Evolutionary conservation across 2,888 invertebrate species (phyloP), one percentile per base, ranked within the genome.

Genomic region (Argyresthia goedartella): DNA sequence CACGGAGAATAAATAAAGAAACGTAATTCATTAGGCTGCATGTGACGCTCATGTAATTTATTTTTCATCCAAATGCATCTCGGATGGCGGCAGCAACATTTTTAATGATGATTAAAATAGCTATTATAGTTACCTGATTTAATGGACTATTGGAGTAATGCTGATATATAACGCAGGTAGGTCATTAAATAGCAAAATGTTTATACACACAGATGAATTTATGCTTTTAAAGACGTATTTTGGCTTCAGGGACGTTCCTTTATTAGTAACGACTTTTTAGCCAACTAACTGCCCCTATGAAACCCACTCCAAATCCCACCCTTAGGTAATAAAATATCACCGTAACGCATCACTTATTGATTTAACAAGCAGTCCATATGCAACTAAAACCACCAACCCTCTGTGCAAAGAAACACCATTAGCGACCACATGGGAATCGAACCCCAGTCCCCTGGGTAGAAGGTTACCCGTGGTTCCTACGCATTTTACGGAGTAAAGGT

Each of bases 341-440:
- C 33, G 35, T 49, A 49, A 35, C 36, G 34, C 43, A 6, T 43
- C 60, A 59, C 64, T 72, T 71, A 74, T 73, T 71, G 70, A 77
- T 76, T 73, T 76, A 80, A 79, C 77, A 76, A 73, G 75, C 65
- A 67, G 57, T 71, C 74, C 85, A 84, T 79, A 76, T 85, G 84
- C 71, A 74, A 64, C 66, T 64, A 65, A 71, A 79, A 75, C 72
- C 66, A 65, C 62, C 60, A 63, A 71, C 81, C 84, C 84, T 77
- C 76, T 75, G 69, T 76, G 78, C 75, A 84, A 84, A 85, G 84
- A 81, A 71, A 81, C 70, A 67, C 77, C 78, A 82, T 84, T 84
- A 82, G 71, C 69, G 61, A 59, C 73, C 84, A 81, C 76, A 69
- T 81, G 84, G 80, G 85, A 79, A 73, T 54, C 52, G 59, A 60